Percentiles rank a stretch among this genome's conserved stretches.
These are phyloP conservation scores for Bicyclus anynana DNA, from an alignment of 1,140 invertebrate species.

Conservation along the genomic window DNA sequence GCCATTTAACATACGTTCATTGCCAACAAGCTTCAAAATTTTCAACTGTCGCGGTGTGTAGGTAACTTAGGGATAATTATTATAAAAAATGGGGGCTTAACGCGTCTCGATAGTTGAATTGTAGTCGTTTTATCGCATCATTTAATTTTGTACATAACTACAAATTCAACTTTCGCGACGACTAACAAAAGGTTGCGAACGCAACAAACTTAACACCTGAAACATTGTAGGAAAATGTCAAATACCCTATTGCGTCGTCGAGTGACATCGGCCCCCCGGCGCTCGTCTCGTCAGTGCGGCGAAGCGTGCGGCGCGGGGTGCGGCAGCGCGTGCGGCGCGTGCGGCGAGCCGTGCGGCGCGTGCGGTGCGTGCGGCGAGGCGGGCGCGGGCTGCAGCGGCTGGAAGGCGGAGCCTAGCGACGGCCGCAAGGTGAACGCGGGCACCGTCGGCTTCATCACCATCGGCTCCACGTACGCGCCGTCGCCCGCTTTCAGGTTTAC, in stretches of 20 bases:
- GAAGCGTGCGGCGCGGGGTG: constrained; percentile 39
- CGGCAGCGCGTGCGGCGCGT: constrained; percentile 45
- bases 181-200: too few relatives aligned
- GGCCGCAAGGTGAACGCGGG: constrained; percentile 86
- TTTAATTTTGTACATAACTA: too few relatives aligned
- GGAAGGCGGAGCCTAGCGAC: constrained; percentile 89
- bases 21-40: too few relatives aligned
- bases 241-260: constrained; percentile 3
- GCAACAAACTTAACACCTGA: neutral
- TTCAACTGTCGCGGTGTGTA: too few relatives aligned
- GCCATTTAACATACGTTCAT: too few relatives aligned
- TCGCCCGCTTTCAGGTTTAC: constrained; percentile 80
- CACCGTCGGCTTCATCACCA: constrained; percentile 79
- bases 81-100: too few relatives aligned
- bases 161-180: too few relatives aligned
- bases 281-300: constrained; percentile 3
- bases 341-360: constrained; percentile 10
- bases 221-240: neutral
- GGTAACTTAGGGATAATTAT: too few relatives aligned
- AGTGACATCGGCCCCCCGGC: neutral
- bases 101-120: too few relatives aligned
- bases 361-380: constrained; percentile 39
- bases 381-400: constrained; percentile 83
- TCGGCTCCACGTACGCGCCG: constrained; percentile 56
- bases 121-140: too few relatives aligned